Conservation (phyloP, 2,888 invertebrate species). For the Lepidochitona cinerea region DNA sequence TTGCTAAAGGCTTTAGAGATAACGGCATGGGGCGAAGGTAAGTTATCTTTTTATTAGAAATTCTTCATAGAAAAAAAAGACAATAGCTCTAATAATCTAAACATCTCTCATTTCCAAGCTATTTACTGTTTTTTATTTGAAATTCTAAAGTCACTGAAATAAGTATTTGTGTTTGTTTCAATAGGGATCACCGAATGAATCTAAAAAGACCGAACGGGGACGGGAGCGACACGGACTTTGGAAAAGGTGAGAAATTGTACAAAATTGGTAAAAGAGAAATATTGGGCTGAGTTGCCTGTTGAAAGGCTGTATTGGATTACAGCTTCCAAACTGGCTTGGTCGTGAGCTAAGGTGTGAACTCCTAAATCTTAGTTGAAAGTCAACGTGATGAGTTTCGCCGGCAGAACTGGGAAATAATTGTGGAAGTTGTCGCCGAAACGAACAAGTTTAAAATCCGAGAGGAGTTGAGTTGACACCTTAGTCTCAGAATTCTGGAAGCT, state of each 20-base stretch:
- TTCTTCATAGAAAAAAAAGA: no score
- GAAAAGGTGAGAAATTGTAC: slow-evolving; percentile 43
- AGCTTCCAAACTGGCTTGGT: not conserved
- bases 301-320: slow-evolving; percentile 5
- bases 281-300: not conserved
- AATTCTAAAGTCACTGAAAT: no score
- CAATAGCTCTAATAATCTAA: no score
- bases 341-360: slow-evolving; percentile 1
- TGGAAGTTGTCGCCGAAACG: slow-evolving; percentile 5
- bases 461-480: slow-evolving; percentile 1
- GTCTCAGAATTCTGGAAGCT: not conserved
- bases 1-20: slow-evolving; percentile 73
- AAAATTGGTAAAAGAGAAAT: slow-evolving; percentile 5
- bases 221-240: slow-evolving; percentile 37
- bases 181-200: slow-evolving; percentile 55
- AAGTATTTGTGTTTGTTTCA: slow-evolving; percentile 21
- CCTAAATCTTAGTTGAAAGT: slow-evolving; percentile 8
- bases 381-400: slow-evolving; percentile 1
- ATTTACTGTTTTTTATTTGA: no score
- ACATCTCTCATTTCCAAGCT: no score
- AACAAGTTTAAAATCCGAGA: slow-evolving; percentile 3
- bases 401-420: slow-evolving; percentile 1
- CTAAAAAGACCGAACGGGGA: slow-evolving; percentile 52
- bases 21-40: slow-evolving; percentile 77
- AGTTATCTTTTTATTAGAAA: no score